Percentiles rank a stretch among this genome's conserved stretches.
These are phyloP conservation scores for Bryconaethiops microstoma DNA, from an alignment of 2,797 vertebrate genomes.

Conservation along the genomic window DNA sequence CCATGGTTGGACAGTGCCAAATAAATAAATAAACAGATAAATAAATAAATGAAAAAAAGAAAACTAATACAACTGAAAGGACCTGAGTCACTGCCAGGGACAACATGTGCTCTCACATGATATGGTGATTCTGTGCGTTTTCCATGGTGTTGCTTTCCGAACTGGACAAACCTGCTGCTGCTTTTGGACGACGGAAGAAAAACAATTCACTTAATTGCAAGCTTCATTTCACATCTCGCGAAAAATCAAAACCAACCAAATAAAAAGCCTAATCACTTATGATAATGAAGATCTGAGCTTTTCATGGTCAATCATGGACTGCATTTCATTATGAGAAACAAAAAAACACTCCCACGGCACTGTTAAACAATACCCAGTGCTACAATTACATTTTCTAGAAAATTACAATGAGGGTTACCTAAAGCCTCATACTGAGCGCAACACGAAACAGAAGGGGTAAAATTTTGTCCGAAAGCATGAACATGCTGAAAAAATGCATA, in stretches of 20 bases:
- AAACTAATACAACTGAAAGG: background rate
- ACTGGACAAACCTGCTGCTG: background rate
- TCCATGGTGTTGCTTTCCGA: background rate
- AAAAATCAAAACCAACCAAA: background rate
- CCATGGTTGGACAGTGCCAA: conserved; percentile 13
- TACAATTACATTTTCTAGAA: background rate
- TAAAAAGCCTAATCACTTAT: background rate
- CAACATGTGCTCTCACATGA: background rate
- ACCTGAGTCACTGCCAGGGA: background rate
- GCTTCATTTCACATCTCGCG: background rate
- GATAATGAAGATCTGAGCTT: background rate
- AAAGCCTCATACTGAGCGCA: background rate
- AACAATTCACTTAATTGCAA: background rate
- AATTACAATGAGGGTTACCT: background rate
- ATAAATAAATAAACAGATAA: background rate
- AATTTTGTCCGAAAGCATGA: background rate
- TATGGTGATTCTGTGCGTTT: background rate
- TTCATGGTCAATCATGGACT: background rate
- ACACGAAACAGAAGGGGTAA: background rate
- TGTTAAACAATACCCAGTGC: background rate
- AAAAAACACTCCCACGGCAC: background rate
- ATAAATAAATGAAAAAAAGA: background rate
- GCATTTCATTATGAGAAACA: too few species aligned
- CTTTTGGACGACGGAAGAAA: background rate
- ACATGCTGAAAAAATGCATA: background rate